Evolutionary conservation across 2,797 vertebrate species (phyloP), one percentile per base, ranked within the genome.

Genomic region (Argyrosomus regius): DNA sequence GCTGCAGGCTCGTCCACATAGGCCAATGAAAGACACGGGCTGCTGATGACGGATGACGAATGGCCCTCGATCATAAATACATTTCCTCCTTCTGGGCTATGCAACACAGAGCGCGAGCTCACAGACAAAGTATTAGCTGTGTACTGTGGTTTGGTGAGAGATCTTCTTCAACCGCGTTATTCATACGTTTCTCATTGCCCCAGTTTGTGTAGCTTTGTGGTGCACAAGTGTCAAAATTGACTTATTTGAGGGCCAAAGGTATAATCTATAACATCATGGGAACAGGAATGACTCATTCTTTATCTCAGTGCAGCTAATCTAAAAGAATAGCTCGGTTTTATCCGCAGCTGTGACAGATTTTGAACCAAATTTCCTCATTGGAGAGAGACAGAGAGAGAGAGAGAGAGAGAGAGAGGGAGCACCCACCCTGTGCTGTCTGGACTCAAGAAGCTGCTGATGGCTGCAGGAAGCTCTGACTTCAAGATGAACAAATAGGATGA

Each of bases 401-500:
- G 49, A 10, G 45, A 63, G 57, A n/a, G n/a, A 72, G 16, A 72
- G 16, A 52, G 9, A 69, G 46, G 12, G 45, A 63, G 57, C 39
- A 94, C 96, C 95, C 95, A 99, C 98, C 95, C 95, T 43, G 90
- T 90, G 58, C 92, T 78, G 6, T 94, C 95, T 84, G 85, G 85
- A 18, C 69, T 90, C 81, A 97, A 72, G 91, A 99, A 92, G 82
- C 96, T 95, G 5, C 81, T 89, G 87, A 99, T 96, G 88, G 96
- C 91, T 57, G 95, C 95, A 80, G 98, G 98, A 92, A 99, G 95
- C 91, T 99, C 98, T 3, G 96, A 94, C 92, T 98, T 99, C 87
- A 99, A 93, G 94, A 99, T 97, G 89, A 98, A 95, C 92, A 99
- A 94, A 86, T 98, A 99, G 62, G 98, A 97, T 10, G 98, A 94